Evolutionary conservation across 1,140 invertebrate genomes (phyloP), one percentile per base, ranked within the genome.

Genomic region (Pararge aegeria): DNA sequence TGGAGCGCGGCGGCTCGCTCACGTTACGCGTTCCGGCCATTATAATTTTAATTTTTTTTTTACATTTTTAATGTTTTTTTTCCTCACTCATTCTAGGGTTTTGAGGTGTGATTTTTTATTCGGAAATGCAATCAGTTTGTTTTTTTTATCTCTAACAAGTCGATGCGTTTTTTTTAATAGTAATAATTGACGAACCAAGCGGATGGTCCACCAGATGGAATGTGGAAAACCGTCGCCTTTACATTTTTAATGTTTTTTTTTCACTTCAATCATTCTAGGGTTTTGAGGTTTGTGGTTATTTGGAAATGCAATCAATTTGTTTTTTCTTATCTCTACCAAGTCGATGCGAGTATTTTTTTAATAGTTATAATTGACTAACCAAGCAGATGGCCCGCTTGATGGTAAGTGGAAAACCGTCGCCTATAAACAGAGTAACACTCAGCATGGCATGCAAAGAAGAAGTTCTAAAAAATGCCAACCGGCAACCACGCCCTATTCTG

Each of bases 1-100:
- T 89, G 53, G 87, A 83, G 68, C 86, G 86, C 38, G 85, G 84
- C 12, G 78, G 85, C 68, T 87, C 82, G 16, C 55, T 54, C 5
- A 62, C 37, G 5, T 68, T 60, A 4, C 77, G 61, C 0, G 71
- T 75, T 0, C 77, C 75, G 12, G 80, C 76, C 75, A 83, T 52
- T 42, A 49, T 54, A 6, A 13, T 42, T 42, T 13, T 29, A 21
- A 27, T 49, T 49, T 29, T 49, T 46, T 20, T 44, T 46, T 21
- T 15, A 40, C 38, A 40, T 40, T 40, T 40, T 40, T 40, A 16
- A 40, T 15, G 9, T 16, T 40, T 40, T 2, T 7, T 15, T 40
- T 40, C 3, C 16, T 40, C 16, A 5, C 16, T 30, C 9, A 1
- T 30, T 12, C 30, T 34, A 27, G 5, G 30, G 3, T 34, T 34